Conservation (phyloP, 1,140 invertebrate species). For the Platorchestia sp. region DNA sequence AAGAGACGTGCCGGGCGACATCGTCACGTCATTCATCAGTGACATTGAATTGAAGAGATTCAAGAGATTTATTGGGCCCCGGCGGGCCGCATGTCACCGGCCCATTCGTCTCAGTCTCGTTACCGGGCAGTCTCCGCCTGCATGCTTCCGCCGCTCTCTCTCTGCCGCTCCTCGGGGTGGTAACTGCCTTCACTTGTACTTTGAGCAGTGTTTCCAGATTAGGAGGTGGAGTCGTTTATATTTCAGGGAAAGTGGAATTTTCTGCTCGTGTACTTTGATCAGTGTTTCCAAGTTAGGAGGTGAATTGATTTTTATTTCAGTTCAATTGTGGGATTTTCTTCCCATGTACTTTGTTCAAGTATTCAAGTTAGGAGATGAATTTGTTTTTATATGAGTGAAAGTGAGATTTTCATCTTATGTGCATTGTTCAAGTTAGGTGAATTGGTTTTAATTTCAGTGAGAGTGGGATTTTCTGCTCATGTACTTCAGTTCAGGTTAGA, state of each 20-base stretch:
- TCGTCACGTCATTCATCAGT: background rate
- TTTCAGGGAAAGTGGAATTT: background rate
- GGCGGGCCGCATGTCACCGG: background rate
- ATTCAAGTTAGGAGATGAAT: too few relatives aligned
- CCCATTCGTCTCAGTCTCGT: background rate
- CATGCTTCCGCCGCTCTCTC: background rate
- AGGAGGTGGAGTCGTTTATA: background rate
- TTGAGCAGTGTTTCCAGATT: background rate
- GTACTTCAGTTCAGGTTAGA: background rate
- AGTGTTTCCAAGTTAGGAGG: background rate
- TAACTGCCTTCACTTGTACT: background rate
- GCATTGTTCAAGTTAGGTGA: too few relatives aligned
- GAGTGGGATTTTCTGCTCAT: background rate
- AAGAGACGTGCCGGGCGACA: background rate
- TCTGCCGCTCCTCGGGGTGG: too few relatives aligned
- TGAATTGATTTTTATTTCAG: too few relatives aligned
- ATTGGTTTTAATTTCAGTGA: background rate
- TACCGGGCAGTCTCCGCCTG: background rate
- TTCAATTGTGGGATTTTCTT: too few relatives aligned
- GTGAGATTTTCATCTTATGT: too few relatives aligned
- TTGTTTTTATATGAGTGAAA: too few relatives aligned
- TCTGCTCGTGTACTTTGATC: background rate
- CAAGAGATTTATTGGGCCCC: background rate
- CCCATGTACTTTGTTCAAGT: too few relatives aligned
- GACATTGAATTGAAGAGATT: conserved; percentile 9